Evolutionary conservation across 2,888 invertebrate species (phyloP).

Genomic region (Thymelicus acteon): DNA sequence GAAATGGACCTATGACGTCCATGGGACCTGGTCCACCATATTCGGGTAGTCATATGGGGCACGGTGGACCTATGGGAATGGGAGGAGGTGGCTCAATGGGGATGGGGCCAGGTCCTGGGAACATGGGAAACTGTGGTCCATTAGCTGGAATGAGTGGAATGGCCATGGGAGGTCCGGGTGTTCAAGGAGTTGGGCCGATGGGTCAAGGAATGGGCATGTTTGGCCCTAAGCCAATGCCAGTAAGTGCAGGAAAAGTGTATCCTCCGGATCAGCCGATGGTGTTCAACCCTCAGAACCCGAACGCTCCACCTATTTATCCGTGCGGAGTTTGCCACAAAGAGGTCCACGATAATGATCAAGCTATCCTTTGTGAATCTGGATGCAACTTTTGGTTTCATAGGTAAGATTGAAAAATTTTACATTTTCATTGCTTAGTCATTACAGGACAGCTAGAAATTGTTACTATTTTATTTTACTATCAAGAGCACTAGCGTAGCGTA

Average conservation of each 20-base stretch:
- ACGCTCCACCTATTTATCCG: slow-evolving; percentile 98
- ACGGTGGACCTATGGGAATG: slow-evolving; percentile 82
- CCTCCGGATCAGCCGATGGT: slow-evolving; percentile 98
- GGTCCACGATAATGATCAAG: slow-evolving; percentile 99
- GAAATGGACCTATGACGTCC: slow-evolving; percentile 78
- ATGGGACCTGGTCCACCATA: slow-evolving; percentile 81
- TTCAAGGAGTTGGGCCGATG: slow-evolving; percentile 84
- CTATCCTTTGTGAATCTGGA: slow-evolving; percentile 98
- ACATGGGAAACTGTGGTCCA: slow-evolving; percentile 80
- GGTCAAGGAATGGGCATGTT: slow-evolving; percentile 86
- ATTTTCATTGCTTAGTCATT: too few relatives aligned
- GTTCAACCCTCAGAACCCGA: slow-evolving; percentile 98
- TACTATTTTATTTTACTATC: too few relatives aligned
- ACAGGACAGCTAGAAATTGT: too few relatives aligned
- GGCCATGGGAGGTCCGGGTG: slow-evolving; percentile 82
- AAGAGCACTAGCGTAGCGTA: too few relatives aligned
- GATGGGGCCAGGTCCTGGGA: slow-evolving; percentile 79
- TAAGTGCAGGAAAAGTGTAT: slow-evolving; percentile 96
- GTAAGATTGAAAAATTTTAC: slow-evolving; percentile 72
- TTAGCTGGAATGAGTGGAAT: slow-evolving; percentile 82
- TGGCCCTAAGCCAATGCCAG: slow-evolving; percentile 95
- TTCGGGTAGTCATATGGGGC: slow-evolving; percentile 79
- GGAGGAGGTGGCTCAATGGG: slow-evolving; percentile 77
- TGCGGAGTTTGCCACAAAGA: slow-evolving; percentile 99
- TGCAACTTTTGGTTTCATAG: slow-evolving; percentile 99